A percentile compares a stretch with the other conserved stretches of the same genome.
Conservation (phyloP, 2,797 vertebrate species). For the Buceros bicornis region DNA sequence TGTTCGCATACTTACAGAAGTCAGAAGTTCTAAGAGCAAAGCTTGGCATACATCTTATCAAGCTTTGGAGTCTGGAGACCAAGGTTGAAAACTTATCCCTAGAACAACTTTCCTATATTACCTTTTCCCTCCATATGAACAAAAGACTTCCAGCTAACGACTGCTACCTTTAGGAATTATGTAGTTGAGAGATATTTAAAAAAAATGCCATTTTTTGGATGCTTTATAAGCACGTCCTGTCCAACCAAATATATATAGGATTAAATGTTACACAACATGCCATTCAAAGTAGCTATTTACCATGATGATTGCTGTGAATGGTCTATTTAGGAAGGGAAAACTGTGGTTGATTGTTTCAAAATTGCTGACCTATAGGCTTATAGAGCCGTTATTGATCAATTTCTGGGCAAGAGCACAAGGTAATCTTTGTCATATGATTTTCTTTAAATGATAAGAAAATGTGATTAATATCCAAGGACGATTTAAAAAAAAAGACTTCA, state of each 20-base stretch:
- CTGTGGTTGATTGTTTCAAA: not conserved
- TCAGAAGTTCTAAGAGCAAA: not conserved
- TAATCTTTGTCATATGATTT: not conserved
- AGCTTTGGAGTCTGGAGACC: not conserved
- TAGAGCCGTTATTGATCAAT: not conserved
- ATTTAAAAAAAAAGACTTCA: not conserved
- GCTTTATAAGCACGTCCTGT: not conserved
- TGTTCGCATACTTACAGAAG: not conserved
- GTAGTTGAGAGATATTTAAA: not conserved
- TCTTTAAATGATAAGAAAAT: not conserved
- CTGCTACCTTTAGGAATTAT: not conserved
- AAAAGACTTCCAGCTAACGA: not conserved
- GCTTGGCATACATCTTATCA: not conserved
- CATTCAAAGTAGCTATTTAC: not conserved
- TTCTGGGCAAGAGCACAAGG: not conserved
- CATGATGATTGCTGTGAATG: not conserved
- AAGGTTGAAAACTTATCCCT: not conserved
- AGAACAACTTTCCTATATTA: not conserved
- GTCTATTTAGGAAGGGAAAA: not conserved
- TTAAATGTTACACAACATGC: not conserved
- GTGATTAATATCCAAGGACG: not conserved
- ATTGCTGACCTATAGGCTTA: not conserved
- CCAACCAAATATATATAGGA: not conserved
- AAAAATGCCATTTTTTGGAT: not conserved
- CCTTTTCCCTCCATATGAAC: not conserved